Conservation (phyloP, 2,888 invertebrate genomes). For the Dasysyrphus albostriatus region DNA sequence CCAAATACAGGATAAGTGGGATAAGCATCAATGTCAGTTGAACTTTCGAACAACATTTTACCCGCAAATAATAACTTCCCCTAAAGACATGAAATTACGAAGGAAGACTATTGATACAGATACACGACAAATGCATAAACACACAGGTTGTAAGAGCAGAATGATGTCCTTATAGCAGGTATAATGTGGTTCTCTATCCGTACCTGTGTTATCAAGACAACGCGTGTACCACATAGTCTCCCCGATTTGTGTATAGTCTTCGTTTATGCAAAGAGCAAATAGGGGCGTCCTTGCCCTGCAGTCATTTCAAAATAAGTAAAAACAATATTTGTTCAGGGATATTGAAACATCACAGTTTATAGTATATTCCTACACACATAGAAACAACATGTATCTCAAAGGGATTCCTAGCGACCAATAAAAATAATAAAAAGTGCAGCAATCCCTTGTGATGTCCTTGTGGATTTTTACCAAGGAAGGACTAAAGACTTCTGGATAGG, state of each 20-base stretch:
- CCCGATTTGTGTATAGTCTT: conserved; percentile 1
- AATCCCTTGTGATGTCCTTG: conserved; percentile 22
- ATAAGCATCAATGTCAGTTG: conserved; percentile 58
- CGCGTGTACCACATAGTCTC: conserved; percentile 12
- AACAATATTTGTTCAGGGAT: conserved; percentile 39
- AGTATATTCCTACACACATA: not conserved
- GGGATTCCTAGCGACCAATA: conserved; percentile 43
- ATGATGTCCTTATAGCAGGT: conserved; percentile 26
- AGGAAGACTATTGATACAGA: conserved; percentile 19
- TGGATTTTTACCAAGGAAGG: conserved; percentile 4
- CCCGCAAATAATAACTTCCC: conserved; percentile 18
- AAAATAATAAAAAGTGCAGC: conserved; percentile 59
- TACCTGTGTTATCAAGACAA: conserved; percentile 58
- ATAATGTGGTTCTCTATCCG: conserved; percentile 40
- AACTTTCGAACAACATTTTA: conserved; percentile 41
- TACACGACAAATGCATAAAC: conserved; percentile 18
- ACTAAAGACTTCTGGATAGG: conserved; percentile 20
- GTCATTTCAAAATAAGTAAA: conserved; percentile 35
- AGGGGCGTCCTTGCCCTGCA: conserved; percentile 43
- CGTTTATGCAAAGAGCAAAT: conserved; percentile 22
- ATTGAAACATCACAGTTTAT: conserved; percentile 13
- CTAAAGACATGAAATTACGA: conserved; percentile 14
- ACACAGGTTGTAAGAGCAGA: conserved; percentile 10
- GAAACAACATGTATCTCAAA: conserved; percentile 16
- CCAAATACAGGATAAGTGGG: conserved; percentile 62